Percentiles rank a stretch among this genome's conserved stretches.
These are phyloP conservation scores for Pteromalus puparum DNA, from an alignment of 1,140 invertebrate genomes.

Conservation along the genomic window DNA sequence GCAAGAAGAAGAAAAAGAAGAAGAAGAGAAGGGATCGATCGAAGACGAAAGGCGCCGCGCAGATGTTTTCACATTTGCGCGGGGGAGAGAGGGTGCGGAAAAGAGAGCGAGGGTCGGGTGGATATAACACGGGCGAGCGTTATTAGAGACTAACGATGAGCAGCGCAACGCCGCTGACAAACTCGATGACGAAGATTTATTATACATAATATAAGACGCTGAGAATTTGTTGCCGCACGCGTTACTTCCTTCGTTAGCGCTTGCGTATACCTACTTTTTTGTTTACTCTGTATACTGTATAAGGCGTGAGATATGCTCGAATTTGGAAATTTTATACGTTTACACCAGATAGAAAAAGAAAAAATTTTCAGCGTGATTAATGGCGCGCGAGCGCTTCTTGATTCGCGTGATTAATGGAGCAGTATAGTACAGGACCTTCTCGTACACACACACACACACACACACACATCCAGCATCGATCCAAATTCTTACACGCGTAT, in stretches of 20 bases:
- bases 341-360: neutral
- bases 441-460: too few species aligned
- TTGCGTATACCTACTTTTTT: neutral
- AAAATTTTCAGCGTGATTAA: neutral
- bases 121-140: neutral
- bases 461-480: neutral
- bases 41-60: neutral
- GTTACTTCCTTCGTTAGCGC: too few species aligned
- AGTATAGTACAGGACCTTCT: too few species aligned
- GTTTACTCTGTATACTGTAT: neutral
- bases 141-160: slow-evolving; percentile 4
- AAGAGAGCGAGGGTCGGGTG: neutral
- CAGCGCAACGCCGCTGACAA: neutral
- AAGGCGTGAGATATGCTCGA: too few species aligned
- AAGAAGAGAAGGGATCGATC: neutral
- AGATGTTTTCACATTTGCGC: slow-evolving; percentile 9
- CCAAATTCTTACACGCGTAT: neutral
- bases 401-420: neutral
- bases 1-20: neutral
- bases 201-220: neutral
- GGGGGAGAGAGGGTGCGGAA: neutral
- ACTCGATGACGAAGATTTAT: slow-evolving; percentile 37
- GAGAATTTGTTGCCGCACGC: neutral
- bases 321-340: too few species aligned
- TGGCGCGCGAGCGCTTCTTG: neutral